phyloP scores from a whole-genome alignment of 2,113 vertebrate species.

The Tor tambroides region DNA sequence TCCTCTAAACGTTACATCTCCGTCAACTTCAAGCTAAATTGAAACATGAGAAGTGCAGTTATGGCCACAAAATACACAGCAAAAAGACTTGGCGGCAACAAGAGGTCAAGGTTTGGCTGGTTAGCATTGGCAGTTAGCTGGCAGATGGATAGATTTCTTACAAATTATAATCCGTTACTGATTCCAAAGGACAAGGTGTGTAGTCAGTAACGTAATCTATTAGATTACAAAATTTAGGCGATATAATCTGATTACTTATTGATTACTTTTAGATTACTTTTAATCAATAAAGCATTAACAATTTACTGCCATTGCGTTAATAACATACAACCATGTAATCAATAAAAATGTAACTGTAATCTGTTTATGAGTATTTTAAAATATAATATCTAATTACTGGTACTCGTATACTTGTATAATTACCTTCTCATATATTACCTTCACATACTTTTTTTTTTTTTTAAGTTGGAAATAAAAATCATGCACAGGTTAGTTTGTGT shows the following conservation, averaged over 20 bases:
- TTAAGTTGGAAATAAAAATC: too few relatives aligned
- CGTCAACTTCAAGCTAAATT: conserved; percentile 86
- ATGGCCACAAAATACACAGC: background rate
- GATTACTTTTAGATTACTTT: background rate
- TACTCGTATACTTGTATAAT: too few relatives aligned
- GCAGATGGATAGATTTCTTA: background rate
- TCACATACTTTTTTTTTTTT: too few relatives aligned
- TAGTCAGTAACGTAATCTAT: background rate
- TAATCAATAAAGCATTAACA: too few relatives aligned
- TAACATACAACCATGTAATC: too few relatives aligned
- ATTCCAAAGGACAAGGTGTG: background rate
- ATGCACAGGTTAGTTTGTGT: too few relatives aligned
- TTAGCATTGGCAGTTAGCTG: background rate
- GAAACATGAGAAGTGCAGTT: conserved; percentile 36
- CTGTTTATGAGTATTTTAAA: too few relatives aligned
- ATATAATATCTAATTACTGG: too few relatives aligned
- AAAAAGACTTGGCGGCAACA: background rate
- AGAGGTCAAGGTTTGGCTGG: background rate
- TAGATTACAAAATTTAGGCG: background rate
- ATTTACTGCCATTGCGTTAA: too few relatives aligned
- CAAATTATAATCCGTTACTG: background rate
- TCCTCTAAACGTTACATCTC: conserved; percentile 75
- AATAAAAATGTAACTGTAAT: too few relatives aligned
- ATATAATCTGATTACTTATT: background rate
- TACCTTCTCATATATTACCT: too few relatives aligned